Base-by-base conservation (phyloP, 2,888 invertebrate species). In the Tenthredo mesomela region DNA sequence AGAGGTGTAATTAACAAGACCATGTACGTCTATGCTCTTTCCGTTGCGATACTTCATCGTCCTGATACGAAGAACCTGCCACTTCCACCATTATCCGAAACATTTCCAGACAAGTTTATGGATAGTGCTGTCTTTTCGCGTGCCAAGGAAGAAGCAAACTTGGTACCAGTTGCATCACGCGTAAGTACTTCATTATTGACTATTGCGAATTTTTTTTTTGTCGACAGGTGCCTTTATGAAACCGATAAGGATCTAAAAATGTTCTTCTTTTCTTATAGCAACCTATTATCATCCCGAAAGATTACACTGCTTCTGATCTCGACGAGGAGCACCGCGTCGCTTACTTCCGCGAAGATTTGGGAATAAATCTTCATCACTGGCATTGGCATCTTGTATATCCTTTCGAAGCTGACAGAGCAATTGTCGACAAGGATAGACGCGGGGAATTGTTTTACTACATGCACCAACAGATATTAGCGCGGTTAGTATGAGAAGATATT, bases 321-420 rank as follows among this genome's bases (percentile, higher is more conserved):
- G 97, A 98, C 89, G 96, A 96, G 0, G 98, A 98, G 89, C 97
- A 98, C 92, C 95, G 96, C 6, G 93, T 97, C 86, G 96, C 97
- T 47, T 98, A 98, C 93, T 98, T 97, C 95, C 95, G 97, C 65
- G 98, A 98, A 92, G 98, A 97, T 92, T 94, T 97, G 86, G 97
- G 97, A 87, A 94, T 98, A 88, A 98, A 98, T 93, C 95, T 97
- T 82, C 98, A 98, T 92, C 98, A 98, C 92, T 98, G 98, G 97
- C 97, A 98, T 91, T 98, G 97, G 98, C 98, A 98, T 93, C 94
- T 98, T 88, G 97, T 98, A 2, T 98, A 97, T 92, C 97, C 97
- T 0, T 96, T 96, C 92, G 96, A 96, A 88, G 95, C 96, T 0
- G 93, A 95, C 0, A 94, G 95, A 87, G 93, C 94, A 65, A 95